phyloP scores from a whole-genome alignment of 2,888 invertebrate species.

The Endotricha flammealis region DNA sequence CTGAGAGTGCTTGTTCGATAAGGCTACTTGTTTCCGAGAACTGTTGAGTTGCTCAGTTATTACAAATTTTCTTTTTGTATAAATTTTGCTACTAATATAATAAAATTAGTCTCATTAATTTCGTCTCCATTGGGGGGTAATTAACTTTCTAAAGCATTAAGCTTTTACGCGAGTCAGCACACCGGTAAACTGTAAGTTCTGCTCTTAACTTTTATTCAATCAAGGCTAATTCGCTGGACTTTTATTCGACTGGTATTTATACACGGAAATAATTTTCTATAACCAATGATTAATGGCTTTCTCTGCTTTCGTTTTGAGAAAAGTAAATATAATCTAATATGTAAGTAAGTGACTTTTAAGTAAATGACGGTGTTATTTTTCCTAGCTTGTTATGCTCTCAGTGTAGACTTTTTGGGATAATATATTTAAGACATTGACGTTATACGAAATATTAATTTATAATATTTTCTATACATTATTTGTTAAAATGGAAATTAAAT shows the following conservation, averaged over 20 bases:
- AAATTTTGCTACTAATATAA: background rate
- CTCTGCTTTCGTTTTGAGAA: conserved; percentile 10
- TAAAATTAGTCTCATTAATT: conserved; percentile 3
- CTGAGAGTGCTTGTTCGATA: conserved; percentile 1
- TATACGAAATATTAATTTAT: no score
- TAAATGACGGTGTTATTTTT: conserved; percentile 11
- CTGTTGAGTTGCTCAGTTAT: no score
- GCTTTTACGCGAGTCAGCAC: conserved; percentile 24
- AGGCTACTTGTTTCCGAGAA: no score
- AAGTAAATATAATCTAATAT: conserved; percentile 12
- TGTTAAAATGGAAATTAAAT: no score
- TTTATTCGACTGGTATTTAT: conserved; percentile 23
- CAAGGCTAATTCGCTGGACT: conserved; percentile 20
- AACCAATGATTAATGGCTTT: conserved; percentile 20
- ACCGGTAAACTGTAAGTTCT: conserved; percentile 23
- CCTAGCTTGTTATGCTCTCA: background rate
- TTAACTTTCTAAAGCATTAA: conserved; percentile 20
- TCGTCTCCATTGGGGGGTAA: conserved; percentile 9
- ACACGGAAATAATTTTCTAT: conserved; percentile 18
- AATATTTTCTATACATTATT: no score
- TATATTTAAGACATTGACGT: no score
- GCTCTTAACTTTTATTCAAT: conserved; percentile 27
- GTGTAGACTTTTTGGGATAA: no score
- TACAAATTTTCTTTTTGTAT: no score
- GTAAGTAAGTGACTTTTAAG: conserved; percentile 14